A percentile compares a stretch with the other conserved stretches of the same genome.
Evolutionary conservation across 2,113 vertebrate genomes (phyloP).

Genomic region (Glareola pratincola): DNA sequence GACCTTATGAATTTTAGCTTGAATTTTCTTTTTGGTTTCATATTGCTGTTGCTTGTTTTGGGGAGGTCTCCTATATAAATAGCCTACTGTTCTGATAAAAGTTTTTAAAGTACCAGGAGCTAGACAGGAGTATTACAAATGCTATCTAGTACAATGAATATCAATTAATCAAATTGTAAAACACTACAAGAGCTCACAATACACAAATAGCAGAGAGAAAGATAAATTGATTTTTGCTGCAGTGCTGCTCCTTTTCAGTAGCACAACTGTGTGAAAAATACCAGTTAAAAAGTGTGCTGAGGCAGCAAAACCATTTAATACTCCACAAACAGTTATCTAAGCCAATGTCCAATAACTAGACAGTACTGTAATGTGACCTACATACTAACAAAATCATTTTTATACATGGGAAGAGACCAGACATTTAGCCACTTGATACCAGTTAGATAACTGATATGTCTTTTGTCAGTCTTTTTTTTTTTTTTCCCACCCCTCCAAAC

Average conservation of each 20-base stretch:
- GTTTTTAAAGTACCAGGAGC: conserved; percentile 65
- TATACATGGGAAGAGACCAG: conserved; percentile 73
- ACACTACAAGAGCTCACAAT: conserved; percentile 77
- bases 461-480: neutral
- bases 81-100: conserved; percentile 65
- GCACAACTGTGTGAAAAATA: conserved; percentile 99
- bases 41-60: conserved; percentile 43
- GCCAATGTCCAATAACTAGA: conserved; percentile 93
- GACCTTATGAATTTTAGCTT: conserved; percentile 34
- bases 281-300: conserved; percentile 95
- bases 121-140: conserved; percentile 71
- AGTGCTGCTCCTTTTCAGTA: conserved; percentile 89
- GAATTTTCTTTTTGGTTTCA: conserved; percentile 53
- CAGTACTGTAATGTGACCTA: conserved; percentile 94
- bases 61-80: conserved; percentile 61
- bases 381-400: conserved; percentile 92
- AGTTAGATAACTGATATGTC: conserved; percentile 78
- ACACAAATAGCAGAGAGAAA: conserved; percentile 77
- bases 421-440: conserved; percentile 79
- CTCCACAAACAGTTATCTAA: conserved; percentile 98
- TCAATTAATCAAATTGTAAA: conserved; percentile 82
- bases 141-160: conserved; percentile 77
- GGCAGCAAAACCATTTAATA: conserved; percentile 98
- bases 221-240: conserved; percentile 91
- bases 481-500: neutral